A percentile compares a stretch with the other conserved stretches of the same genome.
phyloP scores from a whole-genome alignment of 2,113 vertebrate genomes.

The Aptenodytes patagonicus region DNA sequence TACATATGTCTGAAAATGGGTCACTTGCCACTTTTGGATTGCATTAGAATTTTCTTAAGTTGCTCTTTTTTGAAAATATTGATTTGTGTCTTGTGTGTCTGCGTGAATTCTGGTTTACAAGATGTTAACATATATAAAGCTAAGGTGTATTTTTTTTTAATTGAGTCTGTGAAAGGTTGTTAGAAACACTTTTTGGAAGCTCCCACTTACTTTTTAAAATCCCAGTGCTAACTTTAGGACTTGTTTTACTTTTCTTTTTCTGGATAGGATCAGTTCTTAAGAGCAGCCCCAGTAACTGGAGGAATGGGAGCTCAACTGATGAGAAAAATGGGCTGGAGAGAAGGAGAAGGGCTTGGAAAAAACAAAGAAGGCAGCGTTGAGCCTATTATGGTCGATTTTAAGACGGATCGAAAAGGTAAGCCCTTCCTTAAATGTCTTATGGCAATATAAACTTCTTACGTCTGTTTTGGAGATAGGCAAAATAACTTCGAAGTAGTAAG shows the following conservation, averaged over 20 bases:
- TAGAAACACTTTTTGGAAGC: constrained; percentile 59
- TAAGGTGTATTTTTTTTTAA: constrained; percentile 21
- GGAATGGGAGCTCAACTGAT: constrained; percentile 96
- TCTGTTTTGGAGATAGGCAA: background rate
- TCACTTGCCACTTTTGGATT: constrained; percentile 58
- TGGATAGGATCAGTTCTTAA: constrained; percentile 96
- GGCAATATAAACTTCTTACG: fast-evolving
- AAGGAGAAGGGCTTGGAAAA: constrained; percentile 94
- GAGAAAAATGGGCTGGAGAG: constrained; percentile 98
- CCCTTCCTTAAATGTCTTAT: background rate
- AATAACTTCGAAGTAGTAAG: background rate
- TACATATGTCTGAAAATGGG: constrained; percentile 30
- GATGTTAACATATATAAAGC: background rate
- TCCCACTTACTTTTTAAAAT: background rate
- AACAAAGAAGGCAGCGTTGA: constrained; percentile 95
- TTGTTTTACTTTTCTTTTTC: constrained; percentile 75
- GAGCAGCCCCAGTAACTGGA: constrained; percentile 92
- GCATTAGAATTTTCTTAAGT: constrained; percentile 59
- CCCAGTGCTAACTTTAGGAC: constrained; percentile 63
- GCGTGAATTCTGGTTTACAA: constrained; percentile 35
- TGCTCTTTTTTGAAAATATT: constrained; percentile 58
- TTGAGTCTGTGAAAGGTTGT: constrained; percentile 32
- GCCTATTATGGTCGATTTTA: constrained; percentile 96
- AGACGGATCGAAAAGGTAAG: constrained; percentile 95
- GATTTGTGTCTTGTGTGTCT: constrained; percentile 62